Evolutionary conservation across 2,888 invertebrate species (phyloP).

Genomic region (Sacculina carcini): DNA sequence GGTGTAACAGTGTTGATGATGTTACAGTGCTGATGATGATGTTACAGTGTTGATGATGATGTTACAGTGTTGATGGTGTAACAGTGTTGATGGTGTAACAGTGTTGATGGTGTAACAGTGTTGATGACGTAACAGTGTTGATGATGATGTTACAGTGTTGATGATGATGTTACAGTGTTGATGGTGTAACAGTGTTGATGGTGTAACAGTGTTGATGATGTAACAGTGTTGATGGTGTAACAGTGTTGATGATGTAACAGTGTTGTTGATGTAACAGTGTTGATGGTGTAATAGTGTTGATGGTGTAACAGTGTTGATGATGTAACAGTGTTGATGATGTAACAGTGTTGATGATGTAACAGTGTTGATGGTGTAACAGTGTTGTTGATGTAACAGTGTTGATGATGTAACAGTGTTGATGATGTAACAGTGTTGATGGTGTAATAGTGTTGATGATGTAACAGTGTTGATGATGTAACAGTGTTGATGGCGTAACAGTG

Average conservation of each 20-base stretch:
- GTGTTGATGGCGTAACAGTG: conserved; percentile 25
- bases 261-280: neutral
- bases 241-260: too few species aligned
- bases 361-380: neutral
- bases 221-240: conserved; percentile 67
- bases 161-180: conserved; percentile 41
- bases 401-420: conserved; percentile 43
- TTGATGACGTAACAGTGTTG: conserved; percentile 59
- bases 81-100: neutral
- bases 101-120: conserved; percentile 25
- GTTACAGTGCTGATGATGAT: neutral
- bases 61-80: conserved; percentile 64
- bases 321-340: neutral
- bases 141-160: neutral
- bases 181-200: neutral
- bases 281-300: conserved; percentile 37
- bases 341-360: conserved; percentile 74
- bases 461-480: conserved; percentile 19
- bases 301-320: conserved; percentile 38
- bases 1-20: neutral
- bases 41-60: neutral
- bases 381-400: conserved; percentile 33
- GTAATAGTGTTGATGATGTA: conserved; percentile 66
- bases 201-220: neutral
- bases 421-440: neutral